These are phyloP conservation scores for Helicoverpa armigera DNA, from an alignment of 1,140 invertebrate species.

Conservation along the genomic window DNA sequence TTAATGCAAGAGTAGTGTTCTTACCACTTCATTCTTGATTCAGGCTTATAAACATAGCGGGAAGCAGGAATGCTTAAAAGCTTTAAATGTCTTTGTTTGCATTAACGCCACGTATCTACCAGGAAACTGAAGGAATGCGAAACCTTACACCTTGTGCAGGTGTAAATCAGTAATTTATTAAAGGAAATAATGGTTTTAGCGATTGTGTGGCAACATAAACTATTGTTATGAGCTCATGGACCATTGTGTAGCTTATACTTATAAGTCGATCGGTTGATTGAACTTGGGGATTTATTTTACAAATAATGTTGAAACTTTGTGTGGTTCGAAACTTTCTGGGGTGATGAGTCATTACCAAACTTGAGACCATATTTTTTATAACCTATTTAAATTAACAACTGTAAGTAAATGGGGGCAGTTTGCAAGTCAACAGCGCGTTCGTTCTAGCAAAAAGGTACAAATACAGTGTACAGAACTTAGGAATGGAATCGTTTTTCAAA, in stretches of 20 bases:
- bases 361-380: too few species aligned
- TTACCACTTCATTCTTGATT: constrained; percentile 1
- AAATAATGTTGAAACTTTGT: neutral
- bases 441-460: too few species aligned
- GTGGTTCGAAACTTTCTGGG: neutral
- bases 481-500: neutral
- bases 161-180: constrained; percentile 45
- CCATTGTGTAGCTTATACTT: constrained; percentile 6
- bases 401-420: too few species aligned
- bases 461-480: too few species aligned
- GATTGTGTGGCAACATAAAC: constrained; percentile 29
- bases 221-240: constrained; percentile 6
- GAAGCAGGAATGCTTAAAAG: constrained; percentile 4
- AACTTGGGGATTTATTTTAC: constrained; percentile 4
- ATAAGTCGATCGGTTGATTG: neutral
- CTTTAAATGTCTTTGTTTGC: constrained; percentile 50
- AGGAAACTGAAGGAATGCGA: constrained; percentile 54
- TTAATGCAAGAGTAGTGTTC: constrained; percentile 10
- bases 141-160: constrained; percentile 43
- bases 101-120: constrained; percentile 50
- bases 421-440: too few species aligned
- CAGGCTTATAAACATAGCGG: neutral
- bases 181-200: constrained; percentile 42
- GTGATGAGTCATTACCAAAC: neutral
- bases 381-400: too few species aligned